Conservation (phyloP, 2,113 vertebrate species). For the Protobothrops flavoviridis region DNA sequence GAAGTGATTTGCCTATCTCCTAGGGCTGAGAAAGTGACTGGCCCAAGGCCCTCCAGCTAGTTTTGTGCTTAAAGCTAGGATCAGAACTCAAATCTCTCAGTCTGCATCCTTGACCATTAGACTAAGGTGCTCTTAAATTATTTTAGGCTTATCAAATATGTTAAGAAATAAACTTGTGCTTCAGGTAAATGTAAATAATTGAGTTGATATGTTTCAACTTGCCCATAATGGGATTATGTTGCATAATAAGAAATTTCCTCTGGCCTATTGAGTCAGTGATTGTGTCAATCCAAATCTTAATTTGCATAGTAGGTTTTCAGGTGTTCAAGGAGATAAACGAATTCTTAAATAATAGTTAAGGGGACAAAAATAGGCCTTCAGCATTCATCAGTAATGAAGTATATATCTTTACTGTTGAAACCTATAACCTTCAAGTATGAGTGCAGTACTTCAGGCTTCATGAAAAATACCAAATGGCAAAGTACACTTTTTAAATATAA, state of each 20-base stretch:
- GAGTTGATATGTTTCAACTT: not conserved
- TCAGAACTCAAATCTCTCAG: not conserved
- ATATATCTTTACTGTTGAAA: not conserved
- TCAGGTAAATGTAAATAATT: not conserved
- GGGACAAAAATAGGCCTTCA: not conserved
- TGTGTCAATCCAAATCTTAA: not conserved
- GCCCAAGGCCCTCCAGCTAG: not conserved
- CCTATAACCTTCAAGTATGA: not conserved
- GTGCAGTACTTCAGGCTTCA: not conserved
- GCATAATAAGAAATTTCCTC: conserved; percentile 58
- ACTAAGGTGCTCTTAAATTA: not conserved
- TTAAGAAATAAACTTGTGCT: not conserved
- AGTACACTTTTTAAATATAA: not conserved
- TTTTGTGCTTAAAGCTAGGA: not conserved
- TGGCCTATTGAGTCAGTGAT: not conserved
- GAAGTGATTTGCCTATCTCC: not conserved
- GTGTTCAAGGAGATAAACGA: not conserved
- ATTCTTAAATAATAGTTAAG: not conserved
- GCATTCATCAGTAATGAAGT: not conserved
- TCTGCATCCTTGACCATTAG: not conserved
- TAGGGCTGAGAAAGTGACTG: not conserved
- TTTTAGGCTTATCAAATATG: not conserved
- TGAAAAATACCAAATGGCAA: not conserved
- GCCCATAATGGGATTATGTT: fast-evolving
- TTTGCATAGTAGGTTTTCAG: not conserved